Evolutionary conservation across 2,888 invertebrate species (phyloP), one percentile per base, ranked within the genome.

Genomic region (Tortrix viridana): DNA sequence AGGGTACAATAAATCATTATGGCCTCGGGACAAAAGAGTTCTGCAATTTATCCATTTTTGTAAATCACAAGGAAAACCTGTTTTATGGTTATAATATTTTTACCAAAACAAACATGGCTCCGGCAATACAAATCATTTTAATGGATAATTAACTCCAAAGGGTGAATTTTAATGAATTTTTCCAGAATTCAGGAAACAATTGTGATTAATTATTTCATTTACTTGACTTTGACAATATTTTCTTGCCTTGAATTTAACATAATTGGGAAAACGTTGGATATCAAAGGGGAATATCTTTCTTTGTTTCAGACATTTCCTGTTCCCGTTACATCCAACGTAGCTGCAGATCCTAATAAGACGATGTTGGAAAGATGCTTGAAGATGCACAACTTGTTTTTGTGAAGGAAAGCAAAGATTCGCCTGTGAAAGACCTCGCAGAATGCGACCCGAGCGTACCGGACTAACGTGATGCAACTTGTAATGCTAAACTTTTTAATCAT

Each of bases 401-500:
- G 52, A 53, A 53, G 37, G 43, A 43, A 14, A 41, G 58, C 47
- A 47, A 58, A 37, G 48, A 44, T 49, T 52, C 16, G 18, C 48
- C 22, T 59, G 49, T 59, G 46, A 70, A 71, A 69, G 72, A 70
- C 69, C 71, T 72, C 81, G 75, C 86, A 89, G 82, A 82, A 90
- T 91, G 89, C 84, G 85, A 89, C 79, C 78, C 70, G 74, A 71
- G 71, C 60, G 76, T 71, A 74, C 69, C 70, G 66, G 57, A 73
- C 77, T 79, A 79, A 76, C 93, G 93, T 93, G 93, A 96, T 96
- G 96, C 96, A 96, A 94, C 94, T 96, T 85, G 94, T 96, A 94
- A 96, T 96, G 94, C 94, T 96, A 92, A 96, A 96, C 93, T 96
- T 96, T 81, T 94, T 96, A 88, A 95, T 96, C 93, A 96, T 96